These are phyloP conservation scores for Bufo gargarizans DNA, from an alignment of 2,113 vertebrate genomes.

Conservation along the genomic window DNA sequence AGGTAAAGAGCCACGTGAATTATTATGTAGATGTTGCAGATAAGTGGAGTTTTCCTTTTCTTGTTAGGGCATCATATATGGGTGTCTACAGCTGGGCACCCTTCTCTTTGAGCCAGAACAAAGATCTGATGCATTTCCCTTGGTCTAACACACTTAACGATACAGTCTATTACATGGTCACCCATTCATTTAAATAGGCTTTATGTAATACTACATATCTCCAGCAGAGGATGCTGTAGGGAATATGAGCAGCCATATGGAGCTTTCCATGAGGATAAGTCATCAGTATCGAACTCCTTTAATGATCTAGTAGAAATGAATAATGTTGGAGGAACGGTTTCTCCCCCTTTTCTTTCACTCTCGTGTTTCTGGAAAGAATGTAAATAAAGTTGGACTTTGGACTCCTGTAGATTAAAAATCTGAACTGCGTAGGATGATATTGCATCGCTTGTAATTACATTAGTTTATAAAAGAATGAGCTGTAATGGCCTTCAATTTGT, in stretches of 20 bases:
- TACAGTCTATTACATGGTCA: too few relatives aligned
- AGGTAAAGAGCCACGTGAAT: too few relatives aligned
- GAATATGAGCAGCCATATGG: too few relatives aligned
- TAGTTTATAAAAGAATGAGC: constrained; percentile 34
- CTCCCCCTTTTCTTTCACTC: not conserved
- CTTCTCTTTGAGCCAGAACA: not conserved
- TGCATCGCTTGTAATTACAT: constrained; percentile 39
- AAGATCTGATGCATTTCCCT: too few relatives aligned
- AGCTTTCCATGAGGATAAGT: not conserved
- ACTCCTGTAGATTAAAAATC: not conserved
- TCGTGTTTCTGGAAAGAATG: not conserved
- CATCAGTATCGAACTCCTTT: too few relatives aligned
- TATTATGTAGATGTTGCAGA: too few relatives aligned
- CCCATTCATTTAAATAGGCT: not conserved
- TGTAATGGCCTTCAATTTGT: constrained; percentile 39
- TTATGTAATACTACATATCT: not conserved
- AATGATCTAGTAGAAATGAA: not conserved
- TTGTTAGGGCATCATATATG: not conserved
- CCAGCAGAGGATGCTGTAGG: not conserved
- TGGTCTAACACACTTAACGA: not conserved
- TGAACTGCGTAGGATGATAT: constrained; percentile 18
- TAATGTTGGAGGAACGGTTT: not conserved
- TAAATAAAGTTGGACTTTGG: constrained; percentile 14
- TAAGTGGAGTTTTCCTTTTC: too few relatives aligned
- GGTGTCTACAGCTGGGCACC: not conserved